Base-by-base conservation (phyloP, 2,797 vertebrate genomes). In the Apodemus agrarius region DNA sequence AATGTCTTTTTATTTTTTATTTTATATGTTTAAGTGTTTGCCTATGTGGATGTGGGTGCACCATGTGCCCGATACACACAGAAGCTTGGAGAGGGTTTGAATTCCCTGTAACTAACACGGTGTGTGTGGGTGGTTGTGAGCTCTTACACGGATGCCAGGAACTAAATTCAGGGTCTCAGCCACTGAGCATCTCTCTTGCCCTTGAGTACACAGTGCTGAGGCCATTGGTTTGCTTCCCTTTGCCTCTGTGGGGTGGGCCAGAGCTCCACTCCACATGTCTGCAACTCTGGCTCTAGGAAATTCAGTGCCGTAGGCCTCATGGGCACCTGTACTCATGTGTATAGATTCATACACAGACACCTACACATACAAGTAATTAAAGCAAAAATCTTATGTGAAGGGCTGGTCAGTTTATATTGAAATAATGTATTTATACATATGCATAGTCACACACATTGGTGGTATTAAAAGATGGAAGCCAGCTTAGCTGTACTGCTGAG, bases 381-480 rank as follows among this genome's bases (percentile, higher is more conserved):
- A 67, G 43, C 82, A 85, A n/a, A 84, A 49, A 49, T 85, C 29
- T 91, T 83, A 82, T n/a, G n/a, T 93, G 67, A 63, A 22, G 57
- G 63, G 11, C 22, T 93, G 22, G 24, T 80, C 92, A 95, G 90
- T 82, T 93, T 7, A 74, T 57, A 63, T 46, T 94, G 61, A 16
- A 54, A 17, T 65, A 24, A 21, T 80, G 6, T 34, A 43, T 43
- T 3, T 24, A 19, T 59, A 46, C 17, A 26, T 46, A 59, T 24
- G 37, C 40, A n/a, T 31, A 67, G 19, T 61, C 16, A 79, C 13
- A 85, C n/a, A 26, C 26, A 43, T 59, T n/a, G 46, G 31, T 22
- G 29, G 10, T 63, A 13, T 26, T 75, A 9, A 11, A 14, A 14
- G 26, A 82, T 88, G 57, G 29, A 61, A 49, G 54, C 49, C 6